These are phyloP conservation scores for Pteronotus mesoamericanus DNA, from an alignment of 2,797 vertebrate genomes.

Conservation along the genomic window DNA sequence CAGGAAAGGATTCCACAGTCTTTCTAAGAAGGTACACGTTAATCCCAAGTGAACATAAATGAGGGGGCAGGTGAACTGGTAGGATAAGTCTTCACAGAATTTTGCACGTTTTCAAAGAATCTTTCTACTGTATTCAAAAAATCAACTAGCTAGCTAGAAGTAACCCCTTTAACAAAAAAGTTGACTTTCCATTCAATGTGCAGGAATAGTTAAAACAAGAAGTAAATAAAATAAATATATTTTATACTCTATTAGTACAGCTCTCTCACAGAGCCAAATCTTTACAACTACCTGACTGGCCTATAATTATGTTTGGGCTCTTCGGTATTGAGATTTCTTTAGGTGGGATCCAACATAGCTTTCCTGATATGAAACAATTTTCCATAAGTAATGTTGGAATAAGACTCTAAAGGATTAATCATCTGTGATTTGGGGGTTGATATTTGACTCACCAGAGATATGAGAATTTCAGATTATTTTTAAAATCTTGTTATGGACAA, in stretches of 20 bases:
- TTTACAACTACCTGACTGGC: too few species aligned
- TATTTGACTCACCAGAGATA: neutral
- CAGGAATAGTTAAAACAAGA: neutral
- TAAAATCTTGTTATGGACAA: neutral
- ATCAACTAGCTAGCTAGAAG: neutral
- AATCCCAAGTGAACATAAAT: slow-evolving; percentile 23
- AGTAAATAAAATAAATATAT: neutral
- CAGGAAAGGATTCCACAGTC: neutral
- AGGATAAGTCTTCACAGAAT: neutral
- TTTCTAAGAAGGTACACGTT: neutral
- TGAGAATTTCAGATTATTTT: neutral
- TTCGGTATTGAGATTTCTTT: neutral
- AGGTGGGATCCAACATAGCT: neutral
- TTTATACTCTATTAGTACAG: neutral
- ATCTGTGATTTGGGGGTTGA: neutral
- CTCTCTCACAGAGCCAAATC: neutral
- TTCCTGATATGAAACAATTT: neutral
- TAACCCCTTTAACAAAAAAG: neutral
- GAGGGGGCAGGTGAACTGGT: neutral
- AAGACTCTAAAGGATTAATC: neutral
- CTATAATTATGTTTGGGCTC: neutral
- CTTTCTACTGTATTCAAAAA: neutral
- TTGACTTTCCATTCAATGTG: neutral
- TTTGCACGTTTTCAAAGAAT: neutral
- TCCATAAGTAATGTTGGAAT: neutral